These are phyloP conservation scores for Gallinago solitaria DNA, from an alignment of 2,797 vertebrate genomes.

Conservation along the genomic window DNA sequence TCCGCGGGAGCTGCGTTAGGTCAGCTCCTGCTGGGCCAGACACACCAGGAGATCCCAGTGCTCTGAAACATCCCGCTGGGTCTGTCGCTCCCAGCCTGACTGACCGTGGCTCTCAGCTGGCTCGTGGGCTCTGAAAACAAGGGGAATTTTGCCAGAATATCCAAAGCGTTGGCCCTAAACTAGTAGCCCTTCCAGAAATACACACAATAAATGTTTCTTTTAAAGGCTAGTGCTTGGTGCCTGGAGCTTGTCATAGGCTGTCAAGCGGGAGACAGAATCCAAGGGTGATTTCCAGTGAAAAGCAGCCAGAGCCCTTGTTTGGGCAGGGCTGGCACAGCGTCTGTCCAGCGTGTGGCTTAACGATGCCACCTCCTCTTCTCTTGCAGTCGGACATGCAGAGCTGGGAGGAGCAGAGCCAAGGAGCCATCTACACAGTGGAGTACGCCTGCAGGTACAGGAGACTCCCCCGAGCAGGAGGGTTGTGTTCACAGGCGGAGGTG, in stretches of 20 bases:
- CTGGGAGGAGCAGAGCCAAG: conserved; percentile 98
- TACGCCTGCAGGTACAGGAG: conserved; percentile 91
- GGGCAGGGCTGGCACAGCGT: neutral
- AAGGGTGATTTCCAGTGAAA: neutral
- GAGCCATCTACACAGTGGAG: conserved; percentile 94
- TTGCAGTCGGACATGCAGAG: conserved; percentile 95
- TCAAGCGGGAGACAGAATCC: neutral
- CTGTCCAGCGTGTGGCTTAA: rapidly evolving
- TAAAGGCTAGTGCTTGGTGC: neutral
- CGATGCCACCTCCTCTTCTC: neutral
- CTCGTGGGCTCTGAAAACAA: neutral
- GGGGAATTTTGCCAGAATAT: neutral
- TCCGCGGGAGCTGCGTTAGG: neutral
- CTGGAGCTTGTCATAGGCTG: neutral
- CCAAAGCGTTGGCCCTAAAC: neutral
- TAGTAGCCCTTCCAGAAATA: neutral
- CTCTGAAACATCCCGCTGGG: neutral
- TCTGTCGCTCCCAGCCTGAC: neutral
- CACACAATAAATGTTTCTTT: neutral
- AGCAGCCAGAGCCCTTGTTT: neutral
- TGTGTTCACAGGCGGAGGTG: neutral
- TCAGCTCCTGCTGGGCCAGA: neutral
- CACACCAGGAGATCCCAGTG: rapidly evolving
- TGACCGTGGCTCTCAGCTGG: neutral
- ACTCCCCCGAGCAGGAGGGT: too few species aligned